phyloP scores from a whole-genome alignment of 2,888 invertebrate genomes.

The Dynastes hyllus region DNA sequence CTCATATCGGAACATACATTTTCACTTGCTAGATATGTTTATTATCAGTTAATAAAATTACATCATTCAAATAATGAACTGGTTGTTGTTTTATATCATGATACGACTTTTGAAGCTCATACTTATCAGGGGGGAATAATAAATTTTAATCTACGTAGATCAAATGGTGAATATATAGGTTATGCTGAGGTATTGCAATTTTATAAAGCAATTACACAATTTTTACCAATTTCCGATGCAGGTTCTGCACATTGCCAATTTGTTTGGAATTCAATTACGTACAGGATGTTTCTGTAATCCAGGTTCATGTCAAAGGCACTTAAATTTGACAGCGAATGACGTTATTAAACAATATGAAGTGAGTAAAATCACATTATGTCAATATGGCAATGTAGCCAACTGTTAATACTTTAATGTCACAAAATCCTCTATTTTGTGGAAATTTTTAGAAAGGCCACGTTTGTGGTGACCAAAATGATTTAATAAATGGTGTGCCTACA shows the following conservation, averaged over 20 bases:
- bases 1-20: conserved; percentile 84
- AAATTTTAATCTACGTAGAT: conserved; percentile 88
- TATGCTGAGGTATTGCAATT: conserved; percentile 82
- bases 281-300: conserved; percentile 98
- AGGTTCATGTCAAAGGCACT: conserved; percentile 91
- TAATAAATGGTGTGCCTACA: conserved; percentile 90
- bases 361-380: conserved; percentile 54
- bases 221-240: conserved; percentile 66
- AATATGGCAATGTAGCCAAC: neutral
- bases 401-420: neutral
- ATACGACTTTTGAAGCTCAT: conserved; percentile 78
- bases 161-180: conserved; percentile 87
- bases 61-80: conserved; percentile 83
- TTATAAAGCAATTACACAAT: neutral
- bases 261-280: conserved; percentile 89
- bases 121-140: conserved; percentile 88
- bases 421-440: conserved; percentile 19
- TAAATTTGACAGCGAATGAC: conserved; percentile 80
- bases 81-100: conserved; percentile 82
- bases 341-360: conserved; percentile 85
- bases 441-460: conserved; percentile 83
- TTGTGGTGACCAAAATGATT: conserved; percentile 91
- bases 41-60: conserved; percentile 76
- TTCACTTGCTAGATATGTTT: conserved; percentile 82
- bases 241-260: conserved; percentile 91